Conservation (phyloP, 2,797 vertebrate genomes). For the Pseudopleuronectes americanus region DNA sequence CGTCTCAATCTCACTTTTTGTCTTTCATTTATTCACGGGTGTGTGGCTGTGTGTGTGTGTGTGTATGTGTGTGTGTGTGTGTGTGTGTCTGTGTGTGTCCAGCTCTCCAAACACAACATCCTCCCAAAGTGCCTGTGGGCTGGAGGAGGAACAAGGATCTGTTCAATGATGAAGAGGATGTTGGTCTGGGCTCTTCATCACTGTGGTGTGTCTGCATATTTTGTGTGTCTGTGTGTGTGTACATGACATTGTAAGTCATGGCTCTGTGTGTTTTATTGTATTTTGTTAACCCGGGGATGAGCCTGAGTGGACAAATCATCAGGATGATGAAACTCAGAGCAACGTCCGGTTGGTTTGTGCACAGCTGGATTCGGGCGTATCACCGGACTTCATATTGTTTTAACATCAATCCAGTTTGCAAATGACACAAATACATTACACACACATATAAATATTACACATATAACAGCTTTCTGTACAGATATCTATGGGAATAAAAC, state of each 20-base stretch:
- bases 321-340: slow-evolving; percentile 55
- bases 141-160: background rate
- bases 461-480: too few relatives aligned
- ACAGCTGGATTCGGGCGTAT: slow-evolving; percentile 36
- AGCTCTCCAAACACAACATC: slow-evolving; percentile 24
- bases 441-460: too few relatives aligned
- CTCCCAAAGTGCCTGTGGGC: slow-evolving; percentile 15
- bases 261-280: slow-evolving; percentile 35
- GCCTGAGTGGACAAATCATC: background rate
- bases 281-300: slow-evolving; percentile 16
- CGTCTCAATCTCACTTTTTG: background rate
- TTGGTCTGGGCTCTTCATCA: slow-evolving; percentile 61
- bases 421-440: slow-evolving; percentile 9
- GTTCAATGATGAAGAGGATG: slow-evolving; percentile 46
- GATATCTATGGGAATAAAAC: too few relatives aligned
- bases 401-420: slow-evolving; percentile 24
- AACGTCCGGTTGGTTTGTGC: slow-evolving; percentile 24
- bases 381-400: slow-evolving; percentile 12
- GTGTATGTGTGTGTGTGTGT: slow-evolving; percentile 23
- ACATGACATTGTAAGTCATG: background rate
- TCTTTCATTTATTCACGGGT: slow-evolving; percentile 18
- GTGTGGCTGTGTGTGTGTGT: too few relatives aligned
- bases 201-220: slow-evolving; percentile 13
- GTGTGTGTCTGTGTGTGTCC: slow-evolving; percentile 8
- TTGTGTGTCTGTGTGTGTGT: slow-evolving; percentile 21